phyloP scores from a whole-genome alignment of 2,797 vertebrate species.

The Cetoscarus ocellatus region DNA sequence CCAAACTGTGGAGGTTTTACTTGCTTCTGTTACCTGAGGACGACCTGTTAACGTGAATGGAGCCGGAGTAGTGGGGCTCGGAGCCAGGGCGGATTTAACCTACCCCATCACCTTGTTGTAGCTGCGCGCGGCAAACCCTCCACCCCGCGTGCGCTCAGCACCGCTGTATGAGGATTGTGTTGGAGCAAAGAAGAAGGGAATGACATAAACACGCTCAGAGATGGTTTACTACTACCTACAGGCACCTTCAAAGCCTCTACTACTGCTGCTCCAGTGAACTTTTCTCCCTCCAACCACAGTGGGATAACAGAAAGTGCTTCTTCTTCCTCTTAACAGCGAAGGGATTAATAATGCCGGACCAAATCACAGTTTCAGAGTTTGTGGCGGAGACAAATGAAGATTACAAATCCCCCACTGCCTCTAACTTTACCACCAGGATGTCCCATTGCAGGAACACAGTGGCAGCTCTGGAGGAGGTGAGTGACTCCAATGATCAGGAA shows the following conservation, averaged over 20 bases:
- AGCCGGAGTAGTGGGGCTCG: conserved; percentile 5
- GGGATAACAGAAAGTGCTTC: conserved; percentile 30
- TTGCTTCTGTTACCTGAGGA: conserved; percentile 1
- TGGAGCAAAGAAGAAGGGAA: conserved; percentile 50
- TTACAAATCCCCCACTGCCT: conserved; percentile 98
- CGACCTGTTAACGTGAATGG: conserved; percentile 27
- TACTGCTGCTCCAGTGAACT: conserved; percentile 60
- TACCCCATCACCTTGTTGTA: conserved; percentile 64
- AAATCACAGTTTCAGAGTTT: conserved; percentile 98
- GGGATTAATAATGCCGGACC: conserved; percentile 91
- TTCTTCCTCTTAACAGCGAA: conserved; percentile 22
- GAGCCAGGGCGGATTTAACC: conserved; percentile 31
- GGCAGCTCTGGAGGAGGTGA: conserved; percentile 96
- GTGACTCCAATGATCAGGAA: conserved; percentile 32
- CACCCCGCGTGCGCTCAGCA: conserved; percentile 38
- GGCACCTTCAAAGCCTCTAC: conserved; percentile 49
- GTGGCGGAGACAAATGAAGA: conserved; percentile 98
- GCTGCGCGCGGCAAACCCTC: conserved; percentile 30
- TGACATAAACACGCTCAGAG: conserved; percentile 61
- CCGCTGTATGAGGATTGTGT: conserved; percentile 35
- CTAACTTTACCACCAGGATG: conserved; percentile 98
- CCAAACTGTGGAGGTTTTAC: conserved; percentile 5
- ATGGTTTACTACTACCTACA: conserved; percentile 71
- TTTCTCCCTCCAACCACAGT: conserved; percentile 28
- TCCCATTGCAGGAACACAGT: conserved; percentile 97